Conservation (phyloP, 1,140 invertebrate species). For the Adoxophyes honmai region DNA sequence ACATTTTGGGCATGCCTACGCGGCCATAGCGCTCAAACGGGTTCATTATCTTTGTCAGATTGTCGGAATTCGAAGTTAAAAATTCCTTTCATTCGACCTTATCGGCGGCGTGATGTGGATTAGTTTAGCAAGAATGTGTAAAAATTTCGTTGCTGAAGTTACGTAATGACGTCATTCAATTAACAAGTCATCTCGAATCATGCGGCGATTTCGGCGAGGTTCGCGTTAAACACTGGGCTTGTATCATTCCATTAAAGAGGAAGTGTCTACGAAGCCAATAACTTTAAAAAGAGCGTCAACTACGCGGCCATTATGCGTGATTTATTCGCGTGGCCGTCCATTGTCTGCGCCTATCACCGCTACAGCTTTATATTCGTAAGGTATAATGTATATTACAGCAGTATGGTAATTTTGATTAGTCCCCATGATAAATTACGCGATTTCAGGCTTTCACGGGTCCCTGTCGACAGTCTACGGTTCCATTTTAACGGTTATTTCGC, state of each 20-base stretch:
- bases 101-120: neutral
- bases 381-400: constrained; percentile 39
- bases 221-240: neutral
- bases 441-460: constrained; percentile 35
- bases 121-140: neutral
- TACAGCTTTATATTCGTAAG: constrained; percentile 30
- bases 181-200: constrained; percentile 4
- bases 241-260: constrained; percentile 20
- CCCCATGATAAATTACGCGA: constrained; percentile 34
- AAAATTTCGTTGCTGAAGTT: constrained; percentile 7
- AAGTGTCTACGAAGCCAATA: constrained; percentile 48
- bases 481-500: constrained; percentile 29
- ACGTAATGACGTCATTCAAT: constrained; percentile 14
- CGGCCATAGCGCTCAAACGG: constrained; percentile 15
- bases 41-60: neutral
- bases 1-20: no score
- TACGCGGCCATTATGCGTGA: constrained; percentile 45
- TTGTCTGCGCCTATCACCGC: constrained; percentile 48
- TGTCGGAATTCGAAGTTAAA: neutral
- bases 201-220: neutral
- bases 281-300: constrained; percentile 45
- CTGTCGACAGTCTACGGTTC: constrained; percentile 29
- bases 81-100: constrained; percentile 9
- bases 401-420: constrained; percentile 45
- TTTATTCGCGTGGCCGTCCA: constrained; percentile 50